Evolutionary conservation across 2,888 invertebrate species (phyloP).

Genomic region (Dugesia japonica): DNA sequence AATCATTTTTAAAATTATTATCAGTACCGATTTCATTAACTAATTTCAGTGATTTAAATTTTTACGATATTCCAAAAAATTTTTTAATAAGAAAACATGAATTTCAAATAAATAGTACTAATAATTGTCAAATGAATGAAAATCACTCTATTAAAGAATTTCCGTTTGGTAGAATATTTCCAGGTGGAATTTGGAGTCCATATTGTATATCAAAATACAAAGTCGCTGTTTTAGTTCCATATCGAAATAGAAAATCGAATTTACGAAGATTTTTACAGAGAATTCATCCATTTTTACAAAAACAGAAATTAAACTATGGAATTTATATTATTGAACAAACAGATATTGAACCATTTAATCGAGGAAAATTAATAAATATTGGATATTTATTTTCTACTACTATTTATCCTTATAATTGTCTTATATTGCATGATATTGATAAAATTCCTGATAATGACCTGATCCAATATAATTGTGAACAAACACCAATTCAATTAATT

Average conservation of each 20-base stretch:
- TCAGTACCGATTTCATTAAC: not conserved
- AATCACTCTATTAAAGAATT: not conserved
- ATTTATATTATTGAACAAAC: conserved; percentile 10
- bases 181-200: conserved; percentile 11
- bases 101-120: not conserved
- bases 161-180: no score
- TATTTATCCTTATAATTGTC: not conserved
- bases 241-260: not conserved
- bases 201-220: not conserved
- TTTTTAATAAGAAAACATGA: not conserved
- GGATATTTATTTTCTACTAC: not conserved
- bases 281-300: conserved; percentile 13
- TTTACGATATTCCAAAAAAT: not conserved
- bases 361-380: conserved; percentile 12
- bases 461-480: not conserved
- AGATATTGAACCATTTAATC: not conserved
- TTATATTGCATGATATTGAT: conserved; percentile 14
- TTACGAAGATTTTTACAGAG: not conserved
- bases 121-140: not conserved
- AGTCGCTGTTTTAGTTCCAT: not conserved
- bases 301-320: not conserved
- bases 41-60: not conserved
- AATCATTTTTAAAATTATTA: not conserved
- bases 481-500: not conserved
- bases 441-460: not conserved